These are phyloP conservation scores for Epirrita christyi DNA, from an alignment of 2,888 invertebrate species.

Conservation along the genomic window DNA sequence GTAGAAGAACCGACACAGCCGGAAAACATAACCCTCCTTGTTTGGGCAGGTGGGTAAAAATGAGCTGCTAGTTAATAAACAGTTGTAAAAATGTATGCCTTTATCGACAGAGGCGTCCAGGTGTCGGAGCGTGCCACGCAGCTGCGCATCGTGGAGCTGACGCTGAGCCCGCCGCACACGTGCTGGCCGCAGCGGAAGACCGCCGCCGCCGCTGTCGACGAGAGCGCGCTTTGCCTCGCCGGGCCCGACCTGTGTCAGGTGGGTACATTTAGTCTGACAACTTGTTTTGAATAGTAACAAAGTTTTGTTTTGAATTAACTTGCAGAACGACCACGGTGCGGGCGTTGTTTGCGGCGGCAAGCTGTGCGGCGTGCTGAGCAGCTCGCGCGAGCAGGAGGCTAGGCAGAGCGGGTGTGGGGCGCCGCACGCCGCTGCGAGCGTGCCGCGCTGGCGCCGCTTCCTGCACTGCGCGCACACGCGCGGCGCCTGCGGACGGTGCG, in stretches of 20 bases:
- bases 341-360: constrained; percentile 12
- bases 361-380: constrained; percentile 27
- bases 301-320: not conserved
- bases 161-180: constrained; percentile 48
- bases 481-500: constrained; percentile 57
- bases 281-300: too few relatives aligned
- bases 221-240: constrained; percentile 56
- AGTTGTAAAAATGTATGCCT: constrained; percentile 39
- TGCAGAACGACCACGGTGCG: constrained; percentile 27
- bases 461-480: constrained; percentile 68
- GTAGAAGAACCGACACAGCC: too few relatives aligned
- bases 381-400: constrained; percentile 4
- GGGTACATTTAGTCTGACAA: too few relatives aligned
- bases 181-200: constrained; percentile 44
- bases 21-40: too few relatives aligned
- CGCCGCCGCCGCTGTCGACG: constrained; percentile 26
- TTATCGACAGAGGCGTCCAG: constrained; percentile 32
- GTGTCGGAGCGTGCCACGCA: constrained; percentile 33
- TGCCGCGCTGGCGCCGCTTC: constrained; percentile 47
- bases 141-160: constrained; percentile 51
- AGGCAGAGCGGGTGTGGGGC: constrained; percentile 20
- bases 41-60: too few relatives aligned
- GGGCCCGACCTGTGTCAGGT: constrained; percentile 62
- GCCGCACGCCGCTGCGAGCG: constrained; percentile 42
- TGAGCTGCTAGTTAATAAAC: too few relatives aligned